Evolutionary conservation across 1,140 invertebrate species (phyloP), one percentile per base, ranked within the genome.

Genomic region (Tetramorium parvispinum): DNA sequence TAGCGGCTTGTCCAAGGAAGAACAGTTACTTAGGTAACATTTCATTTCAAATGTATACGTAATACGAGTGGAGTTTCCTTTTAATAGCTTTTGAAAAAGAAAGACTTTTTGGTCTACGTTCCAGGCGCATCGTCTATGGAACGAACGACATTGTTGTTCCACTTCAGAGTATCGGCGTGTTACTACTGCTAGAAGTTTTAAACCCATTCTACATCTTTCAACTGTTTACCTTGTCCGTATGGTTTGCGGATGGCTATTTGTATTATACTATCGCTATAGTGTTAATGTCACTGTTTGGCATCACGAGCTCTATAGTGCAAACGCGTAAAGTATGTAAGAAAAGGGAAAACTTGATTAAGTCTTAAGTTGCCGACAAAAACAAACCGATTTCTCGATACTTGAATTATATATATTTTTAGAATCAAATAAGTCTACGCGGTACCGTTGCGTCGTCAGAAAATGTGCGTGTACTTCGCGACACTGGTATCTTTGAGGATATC

Each of bases 191-290:
- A 16, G 98, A 98, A 95, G 96, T 98, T 32, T 96, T 99, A 65
- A 99, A 99, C 93, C 99, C 99, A 0, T 99, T 99, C 95, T 99
- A 99, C 94, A 97, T 99, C 66, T 99, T 99, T 94, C 98, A 99
- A 97, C 94, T 98, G 61, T 98, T 98, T 94, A 98, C 98, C 10
- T 96, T 98, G 13, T 94, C 96, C 3, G 96, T 98, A 49, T 98
- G 98, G 98, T 95, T 98, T 5, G 96, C 96, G 1, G 98, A 98
- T 89, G 95, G 96, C 13, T 99, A 99, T 92, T 96, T 97, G 82
- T 98, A 98, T 91, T 99, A 98, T 93, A 97, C 98, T 13, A 95
- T 97, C 37, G 98, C 98, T 43, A 98, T 99, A 85, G 95, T 99
- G 10, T 93, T 97, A 13, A 98, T 99, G 97, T 98, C 98, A 1